Evolutionary conservation across 2,888 invertebrate species (phyloP).

Genomic region (Xestia ashworthii): DNA sequence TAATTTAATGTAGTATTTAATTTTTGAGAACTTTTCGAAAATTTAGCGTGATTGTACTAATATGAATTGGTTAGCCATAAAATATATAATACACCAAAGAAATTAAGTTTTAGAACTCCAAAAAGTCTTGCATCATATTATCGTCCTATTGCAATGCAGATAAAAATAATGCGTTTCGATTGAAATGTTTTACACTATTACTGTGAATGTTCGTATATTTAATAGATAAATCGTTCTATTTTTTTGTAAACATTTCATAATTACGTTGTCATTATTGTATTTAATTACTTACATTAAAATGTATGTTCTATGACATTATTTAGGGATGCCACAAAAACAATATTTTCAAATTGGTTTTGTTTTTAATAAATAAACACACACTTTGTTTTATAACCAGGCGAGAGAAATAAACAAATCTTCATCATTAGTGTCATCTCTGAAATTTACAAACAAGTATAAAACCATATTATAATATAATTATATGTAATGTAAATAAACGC

Average conservation of each 20-base stretch:
- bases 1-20: slow-evolving; percentile 29
- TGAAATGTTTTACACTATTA: slow-evolving; percentile 1
- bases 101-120: slow-evolving; percentile 7
- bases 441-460: slow-evolving; percentile 16
- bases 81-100: slow-evolving; percentile 54
- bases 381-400: slow-evolving; percentile 2
- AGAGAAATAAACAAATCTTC: not conserved
- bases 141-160: not conserved
- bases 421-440: slow-evolving; percentile 18
- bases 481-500: slow-evolving; percentile 42
- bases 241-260: slow-evolving; percentile 13
- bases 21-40: slow-evolving; percentile 12
- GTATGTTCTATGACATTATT: slow-evolving; percentile 18
- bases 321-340: slow-evolving; percentile 2
- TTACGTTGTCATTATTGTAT: not conserved
- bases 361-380: not conserved
- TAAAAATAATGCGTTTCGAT: not conserved
- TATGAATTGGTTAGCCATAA: slow-evolving; percentile 28
- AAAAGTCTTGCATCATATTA: slow-evolving; percentile 24
- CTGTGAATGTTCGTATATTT: not conserved
- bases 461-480: not conserved
- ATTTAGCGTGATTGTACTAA: slow-evolving; percentile 9
- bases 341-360: not conserved
- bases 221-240: not conserved
- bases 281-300: not conserved